These are phyloP conservation scores for Glyptemys insculpta DNA, from an alignment of 2,797 vertebrate genomes.

Conservation along the genomic window DNA sequence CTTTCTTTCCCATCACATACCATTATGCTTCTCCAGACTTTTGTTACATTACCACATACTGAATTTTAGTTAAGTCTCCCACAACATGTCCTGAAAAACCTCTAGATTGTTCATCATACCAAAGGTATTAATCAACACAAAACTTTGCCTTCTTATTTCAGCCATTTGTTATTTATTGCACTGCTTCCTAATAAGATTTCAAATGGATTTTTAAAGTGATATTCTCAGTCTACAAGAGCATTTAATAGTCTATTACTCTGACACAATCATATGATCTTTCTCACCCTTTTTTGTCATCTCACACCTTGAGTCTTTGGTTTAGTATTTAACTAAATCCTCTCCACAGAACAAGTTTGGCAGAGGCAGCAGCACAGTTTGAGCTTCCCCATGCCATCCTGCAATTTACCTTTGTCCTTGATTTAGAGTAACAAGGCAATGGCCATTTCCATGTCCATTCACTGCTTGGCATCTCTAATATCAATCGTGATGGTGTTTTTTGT, in stretches of 20 bases:
- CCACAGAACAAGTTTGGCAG: not conserved
- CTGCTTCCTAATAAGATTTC: not conserved
- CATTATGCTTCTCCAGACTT: not conserved
- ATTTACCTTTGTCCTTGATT: not conserved
- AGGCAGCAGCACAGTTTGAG: not conserved
- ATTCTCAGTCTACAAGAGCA: not conserved
- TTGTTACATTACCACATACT: not conserved
- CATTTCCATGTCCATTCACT: not conserved
- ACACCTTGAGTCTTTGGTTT: not conserved
- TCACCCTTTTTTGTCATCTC: not conserved
- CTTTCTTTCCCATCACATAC: not conserved
- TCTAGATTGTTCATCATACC: not conserved
- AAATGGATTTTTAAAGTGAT: not conserved
- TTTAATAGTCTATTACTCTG: not conserved
- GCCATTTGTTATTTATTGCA: not conserved
- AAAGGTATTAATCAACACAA: not conserved
- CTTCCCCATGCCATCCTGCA: not conserved
- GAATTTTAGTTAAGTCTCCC: slow-evolving; percentile 14
- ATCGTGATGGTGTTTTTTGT: not conserved
- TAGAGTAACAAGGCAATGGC: not conserved
- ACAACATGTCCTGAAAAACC: slow-evolving; percentile 27
- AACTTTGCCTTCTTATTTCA: not conserved
- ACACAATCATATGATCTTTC: not conserved
- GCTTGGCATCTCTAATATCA: slow-evolving; percentile 1
- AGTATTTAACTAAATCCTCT: not conserved